A percentile compares a stretch with the other conserved stretches of the same genome.
Evolutionary conservation across 2,113 vertebrate species (phyloP).

Genomic region (Zapornia atra): DNA sequence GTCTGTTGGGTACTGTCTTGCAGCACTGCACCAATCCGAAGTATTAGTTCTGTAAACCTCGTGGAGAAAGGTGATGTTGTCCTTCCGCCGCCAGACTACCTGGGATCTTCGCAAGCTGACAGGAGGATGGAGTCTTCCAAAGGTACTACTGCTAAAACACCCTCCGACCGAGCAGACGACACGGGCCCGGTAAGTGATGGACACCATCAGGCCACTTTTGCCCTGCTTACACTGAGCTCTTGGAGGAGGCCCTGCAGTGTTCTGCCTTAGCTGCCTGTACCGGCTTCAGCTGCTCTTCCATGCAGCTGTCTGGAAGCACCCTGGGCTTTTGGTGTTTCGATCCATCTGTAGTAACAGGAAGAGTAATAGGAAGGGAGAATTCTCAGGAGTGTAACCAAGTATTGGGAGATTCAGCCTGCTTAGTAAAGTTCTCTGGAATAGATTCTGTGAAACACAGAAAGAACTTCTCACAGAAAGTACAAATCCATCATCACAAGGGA

Average conservation of each 20-base stretch:
- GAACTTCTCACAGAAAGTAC: background rate
- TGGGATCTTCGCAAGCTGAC: constrained; percentile 65
- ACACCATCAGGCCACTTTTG: background rate
- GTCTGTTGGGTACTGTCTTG: background rate
- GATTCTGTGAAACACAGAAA: background rate
- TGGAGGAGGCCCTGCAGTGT: background rate
- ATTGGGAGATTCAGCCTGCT: background rate
- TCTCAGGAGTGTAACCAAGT: background rate
- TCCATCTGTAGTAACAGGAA: background rate
- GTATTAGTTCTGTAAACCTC: constrained; percentile 82
- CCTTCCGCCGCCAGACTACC: constrained; percentile 91
- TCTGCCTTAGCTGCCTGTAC: background rate
- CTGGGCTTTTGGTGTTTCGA: background rate
- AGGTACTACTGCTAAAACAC: background rate
- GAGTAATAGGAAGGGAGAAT: background rate
- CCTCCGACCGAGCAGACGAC: background rate
- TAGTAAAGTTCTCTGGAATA: background rate
- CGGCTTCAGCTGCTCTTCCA: background rate
- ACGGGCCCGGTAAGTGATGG: constrained; percentile 61
- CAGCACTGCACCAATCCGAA: constrained; percentile 78
- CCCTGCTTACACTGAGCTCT: background rate
- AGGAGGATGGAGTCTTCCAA: constrained; percentile 12
- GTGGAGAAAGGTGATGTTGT: constrained; percentile 79
- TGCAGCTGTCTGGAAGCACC: background rate
- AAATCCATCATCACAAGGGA: background rate